Evolutionary conservation across 2,888 invertebrate genomes (phyloP).

Genomic region (Phalera bucephala): DNA sequence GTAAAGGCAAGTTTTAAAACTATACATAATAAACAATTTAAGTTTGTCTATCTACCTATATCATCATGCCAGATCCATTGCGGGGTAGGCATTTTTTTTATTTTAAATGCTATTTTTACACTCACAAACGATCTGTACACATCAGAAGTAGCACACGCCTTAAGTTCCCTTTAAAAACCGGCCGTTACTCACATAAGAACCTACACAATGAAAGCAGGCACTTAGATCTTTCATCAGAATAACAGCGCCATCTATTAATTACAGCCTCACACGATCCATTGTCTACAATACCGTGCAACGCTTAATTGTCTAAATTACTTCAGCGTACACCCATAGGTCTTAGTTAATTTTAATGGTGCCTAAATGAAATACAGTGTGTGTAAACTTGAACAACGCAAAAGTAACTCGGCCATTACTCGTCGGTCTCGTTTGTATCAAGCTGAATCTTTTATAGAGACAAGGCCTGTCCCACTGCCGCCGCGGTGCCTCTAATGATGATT

Average conservation of each 20-base stretch:
- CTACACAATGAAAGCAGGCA: too few species aligned
- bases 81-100: too few species aligned
- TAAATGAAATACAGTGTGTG: slow-evolving; percentile 32
- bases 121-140: too few species aligned
- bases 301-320: slow-evolving; percentile 28
- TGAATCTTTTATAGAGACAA: slow-evolving; percentile 79
- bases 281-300: slow-evolving; percentile 1
- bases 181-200: too few species aligned
- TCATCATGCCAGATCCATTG: too few species aligned
- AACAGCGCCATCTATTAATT: neutral
- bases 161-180: too few species aligned
- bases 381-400: slow-evolving; percentile 34
- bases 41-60: too few species aligned
- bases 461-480: slow-evolving; percentile 58
- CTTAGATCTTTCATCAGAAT: neutral
- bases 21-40: too few species aligned
- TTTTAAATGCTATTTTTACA: too few species aligned
- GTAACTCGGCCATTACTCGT: slow-evolving; percentile 53
- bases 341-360: slow-evolving; percentile 35
- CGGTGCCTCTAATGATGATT: slow-evolving; percentile 71
- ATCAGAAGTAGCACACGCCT: too few species aligned
- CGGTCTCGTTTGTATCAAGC: slow-evolving; percentile 69
- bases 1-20: too few species aligned
- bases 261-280: neutral
- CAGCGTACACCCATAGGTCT: slow-evolving; percentile 26